These are phyloP conservation scores for Megaustenia siamemsis DNA, from an alignment of 2,888 invertebrate genomes.

Conservation along the genomic window DNA sequence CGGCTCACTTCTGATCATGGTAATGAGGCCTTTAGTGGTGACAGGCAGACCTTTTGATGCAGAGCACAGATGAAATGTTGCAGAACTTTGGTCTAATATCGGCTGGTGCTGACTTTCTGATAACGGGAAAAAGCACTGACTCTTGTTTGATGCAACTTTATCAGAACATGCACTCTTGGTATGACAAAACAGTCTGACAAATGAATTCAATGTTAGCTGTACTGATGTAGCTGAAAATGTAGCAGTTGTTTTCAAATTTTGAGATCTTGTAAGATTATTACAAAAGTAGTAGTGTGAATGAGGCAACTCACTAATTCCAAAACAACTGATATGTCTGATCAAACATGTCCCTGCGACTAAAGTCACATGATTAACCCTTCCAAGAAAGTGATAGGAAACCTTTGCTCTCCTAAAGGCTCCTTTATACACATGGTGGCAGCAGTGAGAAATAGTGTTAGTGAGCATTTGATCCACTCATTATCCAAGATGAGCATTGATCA, in stretches of 20 bases:
- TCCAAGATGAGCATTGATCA: too few relatives aligned
- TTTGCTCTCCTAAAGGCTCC: neutral
- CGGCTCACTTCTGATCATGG: neutral
- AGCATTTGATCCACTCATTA: constrained; percentile 5
- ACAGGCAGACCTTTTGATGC: neutral
- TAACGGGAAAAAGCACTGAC: neutral
- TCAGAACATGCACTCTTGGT: neutral
- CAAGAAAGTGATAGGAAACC: neutral
- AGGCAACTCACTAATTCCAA: neutral
- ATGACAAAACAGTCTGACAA: neutral
- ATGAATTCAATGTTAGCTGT: neutral
- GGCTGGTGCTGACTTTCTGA: neutral
- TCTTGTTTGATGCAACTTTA: neutral
- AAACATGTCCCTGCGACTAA: too few relatives aligned
- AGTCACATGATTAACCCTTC: neutral
- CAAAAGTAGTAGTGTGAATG: neutral
- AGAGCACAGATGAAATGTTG: neutral
- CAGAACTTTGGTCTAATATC: neutral
- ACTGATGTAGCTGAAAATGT: neutral
- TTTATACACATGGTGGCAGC: neutral
- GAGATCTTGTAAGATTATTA: neutral
- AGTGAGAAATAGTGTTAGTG: neutral
- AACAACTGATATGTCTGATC: neutral
- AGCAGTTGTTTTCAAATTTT: neutral
- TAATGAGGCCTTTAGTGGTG: neutral